These are phyloP conservation scores for Acridotheres tristis DNA, from an alignment of 2,797 vertebrate genomes.

Conservation along the genomic window DNA sequence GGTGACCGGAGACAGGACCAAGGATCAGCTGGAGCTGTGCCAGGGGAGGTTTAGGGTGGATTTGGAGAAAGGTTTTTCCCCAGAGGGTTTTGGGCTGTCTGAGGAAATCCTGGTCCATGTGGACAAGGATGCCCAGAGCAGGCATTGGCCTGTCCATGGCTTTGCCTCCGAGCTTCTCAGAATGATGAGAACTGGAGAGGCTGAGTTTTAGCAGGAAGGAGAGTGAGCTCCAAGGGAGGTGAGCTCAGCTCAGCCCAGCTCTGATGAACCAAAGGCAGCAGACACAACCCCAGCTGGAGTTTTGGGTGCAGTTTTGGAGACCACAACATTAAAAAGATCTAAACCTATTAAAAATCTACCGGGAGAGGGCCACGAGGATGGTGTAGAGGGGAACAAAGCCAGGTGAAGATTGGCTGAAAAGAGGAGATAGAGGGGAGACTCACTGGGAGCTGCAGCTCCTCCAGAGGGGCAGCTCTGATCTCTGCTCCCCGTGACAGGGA, in stretches of 20 bases:
- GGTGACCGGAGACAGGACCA: not conserved
- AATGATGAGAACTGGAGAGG: not conserved
- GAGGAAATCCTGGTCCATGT: not conserved
- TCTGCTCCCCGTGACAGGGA: not conserved
- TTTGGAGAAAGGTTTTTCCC: fast-evolving
- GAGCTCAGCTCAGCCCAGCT: not conserved
- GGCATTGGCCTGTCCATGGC: not conserved
- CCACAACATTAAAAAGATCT: not conserved
- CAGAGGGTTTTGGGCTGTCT: not conserved
- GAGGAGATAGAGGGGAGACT: not conserved
- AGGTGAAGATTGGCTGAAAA: not conserved
- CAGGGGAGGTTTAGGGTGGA: fast-evolving
- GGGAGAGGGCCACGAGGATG: not conserved
- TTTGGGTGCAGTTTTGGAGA: not conserved
- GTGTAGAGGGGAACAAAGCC: not conserved
- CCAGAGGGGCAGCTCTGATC: fast-evolving
- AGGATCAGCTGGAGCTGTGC: fast-evolving
- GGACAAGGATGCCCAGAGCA: not conserved
- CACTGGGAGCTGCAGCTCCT: not conserved
- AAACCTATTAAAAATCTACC: not conserved
- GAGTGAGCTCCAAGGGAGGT: not conserved
- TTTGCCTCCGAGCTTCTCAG: not conserved
- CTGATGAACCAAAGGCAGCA: not conserved
- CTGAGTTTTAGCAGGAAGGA: not conserved
- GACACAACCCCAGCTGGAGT: not conserved